A percentile compares a stretch with the other conserved stretches of the same genome.
These are phyloP conservation scores for Drosophila micromelanica DNA, from an alignment of 1,140 invertebrate genomes.

Conservation along the genomic window DNA sequence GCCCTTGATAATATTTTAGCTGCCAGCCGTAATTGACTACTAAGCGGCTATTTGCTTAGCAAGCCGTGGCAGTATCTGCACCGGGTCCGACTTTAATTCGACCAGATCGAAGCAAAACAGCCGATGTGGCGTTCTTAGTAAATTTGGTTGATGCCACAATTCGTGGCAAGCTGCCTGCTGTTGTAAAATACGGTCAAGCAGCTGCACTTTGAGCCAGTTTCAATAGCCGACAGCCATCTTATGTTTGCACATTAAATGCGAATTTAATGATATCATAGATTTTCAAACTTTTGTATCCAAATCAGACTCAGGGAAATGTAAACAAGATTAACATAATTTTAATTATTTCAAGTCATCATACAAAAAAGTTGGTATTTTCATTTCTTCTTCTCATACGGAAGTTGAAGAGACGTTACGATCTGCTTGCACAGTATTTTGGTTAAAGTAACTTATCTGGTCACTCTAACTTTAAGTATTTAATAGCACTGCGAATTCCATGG, in stretches of 20 bases:
- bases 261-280: conserved; percentile 44
- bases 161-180: conserved; percentile 2
- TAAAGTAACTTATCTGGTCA: not conserved
- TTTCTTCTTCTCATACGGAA: not conserved
- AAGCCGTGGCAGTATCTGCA: conserved; percentile 25
- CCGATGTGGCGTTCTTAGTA: not conserved
- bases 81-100: conserved; percentile 10
- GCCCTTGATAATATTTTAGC: conserved; percentile 72
- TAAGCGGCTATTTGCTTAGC: conserved; percentile 61
- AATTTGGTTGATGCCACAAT: conserved; percentile 10
- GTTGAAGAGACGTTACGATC: no score
- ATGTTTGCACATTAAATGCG: conserved; percentile 39
- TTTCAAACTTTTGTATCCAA: not conserved
- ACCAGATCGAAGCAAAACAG: no score
- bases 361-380: not conserved
- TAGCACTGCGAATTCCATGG: not conserved
- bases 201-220: conserved; percentile 27
- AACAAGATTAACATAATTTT: not conserved
- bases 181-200: not conserved
- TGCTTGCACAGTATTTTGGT: no score
- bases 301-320: no score
- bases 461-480: not conserved
- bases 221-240: no score
- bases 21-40: conserved; percentile 65
- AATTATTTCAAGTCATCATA: not conserved